Percentiles rank a stretch among this genome's conserved stretches.
Conservation (phyloP, 2,113 vertebrate species). For the Caretta caretta region DNA sequence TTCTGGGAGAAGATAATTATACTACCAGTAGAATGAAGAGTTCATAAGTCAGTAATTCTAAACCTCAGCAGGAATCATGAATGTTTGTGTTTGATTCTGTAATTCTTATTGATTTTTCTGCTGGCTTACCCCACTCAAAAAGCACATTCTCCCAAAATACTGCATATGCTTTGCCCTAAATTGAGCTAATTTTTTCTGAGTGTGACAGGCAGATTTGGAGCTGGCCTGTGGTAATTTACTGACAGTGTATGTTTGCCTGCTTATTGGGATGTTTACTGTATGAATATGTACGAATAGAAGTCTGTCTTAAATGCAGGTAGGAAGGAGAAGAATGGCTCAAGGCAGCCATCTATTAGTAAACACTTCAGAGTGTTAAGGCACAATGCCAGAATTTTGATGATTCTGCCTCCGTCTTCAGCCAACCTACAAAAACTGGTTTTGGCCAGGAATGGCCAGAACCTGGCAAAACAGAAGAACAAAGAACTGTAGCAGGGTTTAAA, state of each 20-base stretch:
- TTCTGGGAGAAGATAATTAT: not conserved
- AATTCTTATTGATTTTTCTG: not conserved
- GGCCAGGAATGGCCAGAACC: not conserved
- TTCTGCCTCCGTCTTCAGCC: not conserved
- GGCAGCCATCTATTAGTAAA: not conserved
- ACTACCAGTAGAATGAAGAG: not conserved
- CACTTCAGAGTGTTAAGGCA: not conserved
- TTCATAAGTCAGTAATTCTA: not conserved
- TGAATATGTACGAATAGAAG: not conserved
- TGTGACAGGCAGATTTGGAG: not conserved
- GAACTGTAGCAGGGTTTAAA: not conserved
- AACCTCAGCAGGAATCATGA: not conserved
- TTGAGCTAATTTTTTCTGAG: not conserved
- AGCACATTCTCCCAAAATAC: not conserved
- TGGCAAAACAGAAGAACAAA: not conserved
- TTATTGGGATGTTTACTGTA: not conserved
- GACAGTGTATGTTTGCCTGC: not conserved
- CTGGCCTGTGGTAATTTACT: not conserved
- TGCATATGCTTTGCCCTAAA: not conserved
- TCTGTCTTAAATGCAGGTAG: not conserved
- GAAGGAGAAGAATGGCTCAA: not conserved
- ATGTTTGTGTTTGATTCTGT: not conserved
- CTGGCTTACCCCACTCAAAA: not conserved
- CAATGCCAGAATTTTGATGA: not conserved
- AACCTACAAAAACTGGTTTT: not conserved